These are phyloP conservation scores for Cataglyphis livida DNA, from an alignment of 2,888 invertebrate species.

Conservation along the genomic window DNA sequence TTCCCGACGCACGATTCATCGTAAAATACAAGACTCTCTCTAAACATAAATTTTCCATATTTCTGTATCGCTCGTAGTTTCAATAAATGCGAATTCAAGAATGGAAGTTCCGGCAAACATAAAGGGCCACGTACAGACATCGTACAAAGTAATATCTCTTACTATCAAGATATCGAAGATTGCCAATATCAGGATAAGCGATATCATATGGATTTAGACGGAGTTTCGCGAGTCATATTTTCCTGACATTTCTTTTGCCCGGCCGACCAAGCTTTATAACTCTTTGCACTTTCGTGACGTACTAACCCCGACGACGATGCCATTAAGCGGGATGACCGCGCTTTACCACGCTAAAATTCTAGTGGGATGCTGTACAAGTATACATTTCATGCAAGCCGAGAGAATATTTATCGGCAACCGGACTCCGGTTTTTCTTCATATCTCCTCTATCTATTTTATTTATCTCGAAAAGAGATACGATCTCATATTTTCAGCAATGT, in stretches of 20 bases:
- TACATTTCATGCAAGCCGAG: background rate
- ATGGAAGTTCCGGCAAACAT: conserved; percentile 49
- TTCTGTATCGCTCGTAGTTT: conserved; percentile 33
- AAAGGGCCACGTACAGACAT: conserved; percentile 41
- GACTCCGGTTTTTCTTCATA: background rate
- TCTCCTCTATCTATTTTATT: background rate
- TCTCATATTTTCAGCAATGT: background rate
- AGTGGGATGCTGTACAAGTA: background rate
- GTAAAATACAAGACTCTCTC: conserved; percentile 11
- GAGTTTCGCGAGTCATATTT: conserved; percentile 33
- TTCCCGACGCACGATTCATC: background rate
- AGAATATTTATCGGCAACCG: conserved; percentile 21
- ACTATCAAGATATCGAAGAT: conserved; percentile 51
- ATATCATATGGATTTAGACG: conserved; percentile 52
- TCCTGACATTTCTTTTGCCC: conserved; percentile 29
- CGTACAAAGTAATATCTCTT: conserved; percentile 53
- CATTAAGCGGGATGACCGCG: conserved; percentile 42
- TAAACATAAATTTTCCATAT: conserved; percentile 27
- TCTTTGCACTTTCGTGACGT: conserved; percentile 46
- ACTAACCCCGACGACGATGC: conserved; percentile 30
- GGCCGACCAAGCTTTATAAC: conserved; percentile 37
- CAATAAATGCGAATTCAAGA: conserved; percentile 51
- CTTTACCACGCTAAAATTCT: conserved; percentile 32
- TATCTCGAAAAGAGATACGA: background rate
- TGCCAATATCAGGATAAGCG: conserved; percentile 53